Percentiles rank a stretch among this genome's conserved stretches.
These are phyloP conservation scores for Umimayanthus kanabou DNA, from an alignment of 92 coral and sea anemone genomes.

Conservation along the genomic window DNA sequence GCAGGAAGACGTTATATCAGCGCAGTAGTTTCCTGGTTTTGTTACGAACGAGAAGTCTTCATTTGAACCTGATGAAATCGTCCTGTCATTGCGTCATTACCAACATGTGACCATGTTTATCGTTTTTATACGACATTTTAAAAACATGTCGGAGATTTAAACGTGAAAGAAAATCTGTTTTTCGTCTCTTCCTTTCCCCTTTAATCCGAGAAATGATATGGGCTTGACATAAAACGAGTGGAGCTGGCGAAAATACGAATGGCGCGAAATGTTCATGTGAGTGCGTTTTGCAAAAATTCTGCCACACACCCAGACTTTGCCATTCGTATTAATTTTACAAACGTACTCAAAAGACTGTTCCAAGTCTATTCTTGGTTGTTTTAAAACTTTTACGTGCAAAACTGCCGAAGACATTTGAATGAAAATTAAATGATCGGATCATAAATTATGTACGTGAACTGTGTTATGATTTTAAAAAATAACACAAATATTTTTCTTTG, in stretches of 20 bases:
- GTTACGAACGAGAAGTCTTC: background rate
- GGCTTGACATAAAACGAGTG: background rate
- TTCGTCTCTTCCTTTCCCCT: too few relatives aligned
- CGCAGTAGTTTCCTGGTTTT: background rate
- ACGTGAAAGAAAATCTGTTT: background rate
- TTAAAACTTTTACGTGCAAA: background rate
- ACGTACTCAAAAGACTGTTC: background rate
- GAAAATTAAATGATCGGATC: too few relatives aligned
- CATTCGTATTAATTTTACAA: too few relatives aligned
- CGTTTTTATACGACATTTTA: background rate
- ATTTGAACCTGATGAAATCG: background rate
- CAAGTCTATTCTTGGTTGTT: background rate
- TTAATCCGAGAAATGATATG: background rate
- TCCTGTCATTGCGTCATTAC: background rate
- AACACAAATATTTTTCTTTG: background rate
- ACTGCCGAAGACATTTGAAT: too few relatives aligned
- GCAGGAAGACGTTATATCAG: background rate
- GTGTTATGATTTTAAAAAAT: background rate
- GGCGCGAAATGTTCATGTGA: background rate
- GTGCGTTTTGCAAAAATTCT: too few relatives aligned
- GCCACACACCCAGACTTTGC: too few relatives aligned
- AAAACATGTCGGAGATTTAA: background rate
- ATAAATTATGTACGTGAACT: background rate
- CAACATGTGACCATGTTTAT: background rate
- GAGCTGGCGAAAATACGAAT: background rate